These are phyloP conservation scores for Carettochelys insculpta DNA, from an alignment of 2,113 vertebrate species.

Conservation along the genomic window DNA sequence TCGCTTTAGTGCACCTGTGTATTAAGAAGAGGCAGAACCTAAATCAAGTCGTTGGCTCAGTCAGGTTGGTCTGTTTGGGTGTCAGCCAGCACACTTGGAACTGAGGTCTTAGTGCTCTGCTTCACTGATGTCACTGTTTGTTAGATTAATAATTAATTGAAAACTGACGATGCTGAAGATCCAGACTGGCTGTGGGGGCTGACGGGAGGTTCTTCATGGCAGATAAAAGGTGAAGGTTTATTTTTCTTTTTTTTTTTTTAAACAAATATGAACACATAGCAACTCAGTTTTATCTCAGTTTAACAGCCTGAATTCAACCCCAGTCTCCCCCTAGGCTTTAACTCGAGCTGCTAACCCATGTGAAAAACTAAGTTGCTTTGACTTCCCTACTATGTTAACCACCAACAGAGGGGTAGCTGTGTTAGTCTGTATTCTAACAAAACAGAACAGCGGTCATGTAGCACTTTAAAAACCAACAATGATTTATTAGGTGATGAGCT, in stretches of 20 bases:
- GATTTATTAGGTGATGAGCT: too few relatives aligned
- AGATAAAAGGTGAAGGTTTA: neutral
- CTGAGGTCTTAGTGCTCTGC: neutral
- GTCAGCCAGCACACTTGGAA: neutral
- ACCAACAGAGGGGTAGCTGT: too few relatives aligned
- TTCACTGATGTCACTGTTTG: slow-evolving; percentile 36
- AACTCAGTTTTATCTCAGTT: neutral
- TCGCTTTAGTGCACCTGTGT: neutral
- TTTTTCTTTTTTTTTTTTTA: too few relatives aligned
- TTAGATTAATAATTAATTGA: slow-evolving; percentile 3
- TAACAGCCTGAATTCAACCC: neutral
- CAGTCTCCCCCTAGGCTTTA: neutral
- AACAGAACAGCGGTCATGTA: too few relatives aligned
- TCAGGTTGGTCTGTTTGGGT: neutral
- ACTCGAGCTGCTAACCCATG: neutral
- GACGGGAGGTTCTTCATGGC: neutral
- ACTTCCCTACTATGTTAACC: neutral
- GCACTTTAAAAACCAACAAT: too few relatives aligned
- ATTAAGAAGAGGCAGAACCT: neutral
- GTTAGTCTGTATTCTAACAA: too few relatives aligned
- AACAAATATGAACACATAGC: neutral
- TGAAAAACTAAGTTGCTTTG: neutral
- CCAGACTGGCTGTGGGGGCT: neutral
- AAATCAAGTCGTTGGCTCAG: neutral
- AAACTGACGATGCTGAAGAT: slow-evolving; percentile 13